These are phyloP conservation scores for Elephantulus edwardii DNA, from an alignment of 2,113 vertebrate genomes.

Conservation along the genomic window DNA sequence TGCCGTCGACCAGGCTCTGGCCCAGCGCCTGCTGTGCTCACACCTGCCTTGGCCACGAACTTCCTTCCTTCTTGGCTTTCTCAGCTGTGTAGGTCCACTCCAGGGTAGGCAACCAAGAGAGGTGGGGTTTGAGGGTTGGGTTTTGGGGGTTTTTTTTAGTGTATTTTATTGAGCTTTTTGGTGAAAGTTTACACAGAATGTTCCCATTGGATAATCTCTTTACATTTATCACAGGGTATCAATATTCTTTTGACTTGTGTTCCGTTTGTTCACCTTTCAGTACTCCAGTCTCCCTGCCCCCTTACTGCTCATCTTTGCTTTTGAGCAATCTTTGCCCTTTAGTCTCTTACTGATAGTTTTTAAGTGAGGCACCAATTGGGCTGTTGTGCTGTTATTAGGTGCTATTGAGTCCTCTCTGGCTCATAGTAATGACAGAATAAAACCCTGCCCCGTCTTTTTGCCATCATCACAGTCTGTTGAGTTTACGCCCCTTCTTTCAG, in stretches of 20 bases:
- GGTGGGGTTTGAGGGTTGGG: too few relatives aligned
- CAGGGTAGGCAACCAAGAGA: too few relatives aligned
- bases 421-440: too few relatives aligned
- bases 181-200: too few relatives aligned
- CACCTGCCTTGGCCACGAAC: slow-evolving; percentile 44
- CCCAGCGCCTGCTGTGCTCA: slow-evolving; percentile 65
- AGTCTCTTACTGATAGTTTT: neutral
- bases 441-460: too few relatives aligned
- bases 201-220: neutral
- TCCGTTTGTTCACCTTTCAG: neutral
- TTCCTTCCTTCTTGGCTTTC: neutral
- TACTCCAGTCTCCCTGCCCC: neutral
- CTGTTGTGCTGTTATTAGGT: too few relatives aligned
- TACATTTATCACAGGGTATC: neutral
- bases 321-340: neutral
- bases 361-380: neutral
- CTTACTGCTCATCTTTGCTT: neutral
- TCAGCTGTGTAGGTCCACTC: neutral
- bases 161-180: neutral
- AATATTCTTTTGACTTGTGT: neutral
- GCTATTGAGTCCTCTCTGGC: too few relatives aligned
- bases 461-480: too few relatives aligned
- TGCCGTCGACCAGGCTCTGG: slow-evolving; percentile 14
- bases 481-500: too few relatives aligned
- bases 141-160: too few relatives aligned